Evolutionary conservation across 2,888 invertebrate genomes (phyloP), one percentile per base, ranked within the genome.

Genomic region (Notodonta ziczac): DNA sequence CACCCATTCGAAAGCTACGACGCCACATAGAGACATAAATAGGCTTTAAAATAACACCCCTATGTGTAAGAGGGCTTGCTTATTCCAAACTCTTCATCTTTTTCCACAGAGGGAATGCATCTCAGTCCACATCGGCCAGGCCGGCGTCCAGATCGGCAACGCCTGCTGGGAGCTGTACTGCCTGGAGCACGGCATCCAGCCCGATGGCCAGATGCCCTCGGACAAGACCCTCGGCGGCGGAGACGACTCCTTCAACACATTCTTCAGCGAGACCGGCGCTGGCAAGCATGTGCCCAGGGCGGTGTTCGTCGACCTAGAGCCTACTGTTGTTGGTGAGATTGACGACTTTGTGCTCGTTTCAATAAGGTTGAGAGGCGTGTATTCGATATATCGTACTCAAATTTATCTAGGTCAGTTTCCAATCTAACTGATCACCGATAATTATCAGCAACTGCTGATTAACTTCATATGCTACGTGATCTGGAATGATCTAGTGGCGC

Each of bases 281-380:
- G 97, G 96, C 35, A 97, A 98, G 84, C 98, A 98, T 81, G 98
- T 98, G 39, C 98, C 98, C 0, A 94, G 98, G 59, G 97, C 97
- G 0, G 97, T 98, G 50, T 98, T 98, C 82, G 97, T 98, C 8
- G 98, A 98, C 84, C 94, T 98, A 77, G 98, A 98, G 86, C 98
- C 98, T 62, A 98, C 98, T 72, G 98, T 98, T 48, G 97, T 98
- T 61, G 97, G 97, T 96, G 83, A 94, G 91, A 35, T 13, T 42
- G 3, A 42, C 9, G 10, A 8, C 6, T 35, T 35, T 35, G 35
- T 24, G 24, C 24, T 24, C 24, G 24, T 24, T 24, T 24, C 24
- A 24, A 24, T 24, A 24, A 24, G 24, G 24, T 24, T 24, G 24
- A 24, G 24, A 1, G 24, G 24, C 24, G 24, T 24, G 24, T 24